Conservation (phyloP, 2,113 vertebrate species). For the Sorex araneus region DNA sequence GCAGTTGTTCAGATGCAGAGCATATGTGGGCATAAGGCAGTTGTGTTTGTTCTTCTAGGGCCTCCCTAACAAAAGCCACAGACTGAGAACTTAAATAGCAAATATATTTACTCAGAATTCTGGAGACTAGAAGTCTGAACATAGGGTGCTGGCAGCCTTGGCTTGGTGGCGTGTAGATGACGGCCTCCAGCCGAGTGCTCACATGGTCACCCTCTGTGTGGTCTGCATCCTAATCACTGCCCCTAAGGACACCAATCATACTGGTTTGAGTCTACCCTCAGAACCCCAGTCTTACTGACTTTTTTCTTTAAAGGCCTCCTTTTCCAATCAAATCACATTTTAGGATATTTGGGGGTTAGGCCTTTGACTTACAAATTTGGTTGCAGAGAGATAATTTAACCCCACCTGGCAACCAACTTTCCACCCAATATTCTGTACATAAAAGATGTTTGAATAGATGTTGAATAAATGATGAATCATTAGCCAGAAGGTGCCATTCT, state of each 20-base stretch:
- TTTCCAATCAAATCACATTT: not conserved
- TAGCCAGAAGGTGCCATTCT: not conserved
- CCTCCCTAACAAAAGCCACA: not conserved
- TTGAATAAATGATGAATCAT: not conserved
- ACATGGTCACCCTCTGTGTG: not conserved
- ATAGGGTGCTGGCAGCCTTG: not conserved
- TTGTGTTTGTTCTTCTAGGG: not conserved
- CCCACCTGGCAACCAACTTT: not conserved
- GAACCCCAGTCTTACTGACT: not conserved
- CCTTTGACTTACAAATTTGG: not conserved
- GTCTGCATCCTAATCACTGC: not conserved
- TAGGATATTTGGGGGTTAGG: not conserved
- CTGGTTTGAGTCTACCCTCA: not conserved
- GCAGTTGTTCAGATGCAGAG: not conserved
- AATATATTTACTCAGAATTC: not conserved
- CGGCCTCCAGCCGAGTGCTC: not conserved
- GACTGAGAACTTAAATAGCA: not conserved
- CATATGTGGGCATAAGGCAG: fast-evolving
- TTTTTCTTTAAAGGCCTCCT: not conserved
- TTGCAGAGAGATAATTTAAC: not conserved
- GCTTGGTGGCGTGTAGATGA: not conserved
- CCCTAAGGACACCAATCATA: not conserved
- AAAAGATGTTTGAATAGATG: not conserved
- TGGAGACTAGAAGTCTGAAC: not conserved
- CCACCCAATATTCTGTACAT: not conserved